Evolutionary conservation across 1,140 invertebrate genomes (phyloP), one percentile per base, ranked within the genome.

Genomic region (Zelostemma sp.): DNA sequence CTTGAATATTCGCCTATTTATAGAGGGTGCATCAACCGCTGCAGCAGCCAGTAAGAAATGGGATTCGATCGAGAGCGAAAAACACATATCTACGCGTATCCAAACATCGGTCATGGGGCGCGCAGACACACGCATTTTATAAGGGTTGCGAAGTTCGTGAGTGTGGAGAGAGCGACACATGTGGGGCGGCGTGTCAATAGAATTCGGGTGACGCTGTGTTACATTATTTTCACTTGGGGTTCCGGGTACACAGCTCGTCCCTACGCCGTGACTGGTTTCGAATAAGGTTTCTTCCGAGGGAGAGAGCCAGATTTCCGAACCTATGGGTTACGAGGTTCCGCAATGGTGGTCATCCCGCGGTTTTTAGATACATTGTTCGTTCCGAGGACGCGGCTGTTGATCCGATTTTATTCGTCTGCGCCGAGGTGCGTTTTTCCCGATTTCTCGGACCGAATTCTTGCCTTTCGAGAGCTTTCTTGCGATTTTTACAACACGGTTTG

Each of bases 271-370:
- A 80, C 81, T 80, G 73, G 72, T 83, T 83, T 80, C 70, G 68
- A 73, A 73, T 63, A 68, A 72, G 67, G 67, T 67, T 68, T 76
- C 75, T 71, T 65, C 41, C 18, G 60, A 48, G 57, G 64, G 60
- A 54, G 65, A 60, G 65, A 60, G 40, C 59, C 61, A 61, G 63
- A 73, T 73, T 78, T 75, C 77, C 51, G 66, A 58, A 70, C 58
- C 77, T 80, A 80, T 78, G 61, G 68, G 77, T 69, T 74, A 60
- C 72, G 40, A 54, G 57, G 16, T 35, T 49, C 58, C 50, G 72
- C 65, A 77, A 83, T 82, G 79, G 77, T 83, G 79, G 81, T 79
- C 66, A 76, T 74, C 74, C 73, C 80, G 79, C 58, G 79, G 81
- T 82, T 76, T 43, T 15, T 43, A 43, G 17, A 43, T 43, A 18